These are phyloP conservation scores for Heliconius cydno DNA, from an alignment of 2,888 invertebrate species.

Conservation along the genomic window DNA sequence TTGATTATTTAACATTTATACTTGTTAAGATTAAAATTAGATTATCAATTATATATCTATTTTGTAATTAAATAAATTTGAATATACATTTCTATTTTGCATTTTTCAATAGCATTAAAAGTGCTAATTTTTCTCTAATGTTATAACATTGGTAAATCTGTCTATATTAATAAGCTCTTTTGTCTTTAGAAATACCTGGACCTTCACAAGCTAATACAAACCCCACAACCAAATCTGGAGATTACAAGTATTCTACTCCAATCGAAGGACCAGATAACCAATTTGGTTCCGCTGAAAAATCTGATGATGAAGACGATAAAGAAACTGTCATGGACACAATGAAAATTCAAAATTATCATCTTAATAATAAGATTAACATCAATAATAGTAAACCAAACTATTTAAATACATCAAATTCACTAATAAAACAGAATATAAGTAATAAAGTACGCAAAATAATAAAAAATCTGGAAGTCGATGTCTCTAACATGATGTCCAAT, in stretches of 20 bases:
- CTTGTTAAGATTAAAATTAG: too few species aligned
- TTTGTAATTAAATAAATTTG: too few species aligned
- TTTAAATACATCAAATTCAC: slow-evolving; percentile 54
- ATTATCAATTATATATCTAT: too few species aligned
- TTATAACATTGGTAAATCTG: too few species aligned
- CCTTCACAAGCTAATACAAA: slow-evolving; percentile 83
- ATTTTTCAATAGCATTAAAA: too few species aligned
- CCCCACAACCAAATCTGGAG: slow-evolving; percentile 82
- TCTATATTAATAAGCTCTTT: neutral
- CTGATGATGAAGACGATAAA: slow-evolving; percentile 85
- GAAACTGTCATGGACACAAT: slow-evolving; percentile 57
- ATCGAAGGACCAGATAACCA: slow-evolving; percentile 85
- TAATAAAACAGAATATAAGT: slow-evolving; percentile 67
- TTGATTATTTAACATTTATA: too few species aligned
- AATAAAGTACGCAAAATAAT: slow-evolving; percentile 75
- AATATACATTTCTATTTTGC: too few species aligned
- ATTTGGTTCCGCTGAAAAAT: slow-evolving; percentile 88
- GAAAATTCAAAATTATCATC: slow-evolving; percentile 48
- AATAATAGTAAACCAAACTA: slow-evolving; percentile 62
- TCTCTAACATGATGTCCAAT: slow-evolving; percentile 51
- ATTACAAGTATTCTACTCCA: slow-evolving; percentile 75
- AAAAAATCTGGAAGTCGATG: slow-evolving; percentile 63
- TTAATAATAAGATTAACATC: slow-evolving; percentile 51
- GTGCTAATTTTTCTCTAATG: too few species aligned
- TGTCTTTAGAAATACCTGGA: slow-evolving; percentile 88